A percentile compares a stretch with the other conserved stretches of the same genome.
Conservation (phyloP, 2,113 vertebrate species). For the Sinocyclocheilus anophthalmus region DNA sequence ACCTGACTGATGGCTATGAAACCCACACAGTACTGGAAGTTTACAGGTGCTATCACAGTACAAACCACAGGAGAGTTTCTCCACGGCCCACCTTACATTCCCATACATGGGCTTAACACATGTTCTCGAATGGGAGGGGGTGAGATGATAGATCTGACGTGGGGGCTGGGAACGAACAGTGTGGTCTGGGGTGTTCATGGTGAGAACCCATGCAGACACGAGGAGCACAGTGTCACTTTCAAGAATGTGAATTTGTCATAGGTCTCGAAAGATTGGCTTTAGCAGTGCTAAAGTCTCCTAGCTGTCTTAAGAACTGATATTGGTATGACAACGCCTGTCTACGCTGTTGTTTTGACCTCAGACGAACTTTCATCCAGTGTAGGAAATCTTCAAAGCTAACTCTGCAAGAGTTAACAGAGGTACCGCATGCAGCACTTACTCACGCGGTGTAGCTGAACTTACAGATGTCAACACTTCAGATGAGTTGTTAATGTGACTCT, state of each 20-base stretch:
- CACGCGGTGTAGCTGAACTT: not conserved
- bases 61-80: constrained; percentile 50
- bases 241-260: constrained; percentile 20
- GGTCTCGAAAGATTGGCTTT: not conserved
- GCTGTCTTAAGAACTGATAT: not conserved
- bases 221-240: constrained; percentile 28
- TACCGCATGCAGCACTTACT: constrained; percentile 9
- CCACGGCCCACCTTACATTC: constrained; percentile 51
- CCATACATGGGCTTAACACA: constrained; percentile 48
- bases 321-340: not conserved
- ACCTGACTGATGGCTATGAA: constrained; percentile 55
- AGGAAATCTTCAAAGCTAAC: constrained; percentile 15
- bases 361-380: not conserved
- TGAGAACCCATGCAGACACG: not conserved
- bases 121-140: not conserved
- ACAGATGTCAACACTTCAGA: constrained; percentile 8
- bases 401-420: not conserved
- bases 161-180: constrained; percentile 38
- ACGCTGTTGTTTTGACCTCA: constrained; percentile 4
- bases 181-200: constrained; percentile 33
- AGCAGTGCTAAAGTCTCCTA: not conserved
- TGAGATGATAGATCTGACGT: constrained; percentile 21
- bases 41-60: constrained; percentile 34
- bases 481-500: constrained; percentile 12
- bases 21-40: constrained; percentile 56